phyloP scores from a whole-genome alignment of 1,140 invertebrate species.

The Vollenhovia emeryi region DNA sequence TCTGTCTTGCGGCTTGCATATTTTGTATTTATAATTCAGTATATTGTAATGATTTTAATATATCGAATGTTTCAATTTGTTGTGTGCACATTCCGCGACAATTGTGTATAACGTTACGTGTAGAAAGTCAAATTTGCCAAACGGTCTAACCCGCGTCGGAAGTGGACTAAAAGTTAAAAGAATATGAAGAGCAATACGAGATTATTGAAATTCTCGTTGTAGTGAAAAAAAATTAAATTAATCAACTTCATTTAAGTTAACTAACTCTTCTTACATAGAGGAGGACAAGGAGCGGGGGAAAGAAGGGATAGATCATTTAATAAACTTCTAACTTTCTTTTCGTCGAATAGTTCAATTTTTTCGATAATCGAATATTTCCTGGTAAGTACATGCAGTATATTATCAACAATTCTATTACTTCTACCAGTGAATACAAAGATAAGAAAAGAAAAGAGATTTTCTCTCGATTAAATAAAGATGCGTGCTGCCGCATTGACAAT shows the following conservation, averaged over 20 bases:
- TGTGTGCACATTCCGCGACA: not conserved
- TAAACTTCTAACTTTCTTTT: slow-evolving; percentile 25
- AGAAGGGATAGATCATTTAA: slow-evolving; percentile 16
- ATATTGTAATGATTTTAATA: not conserved
- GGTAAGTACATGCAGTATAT: slow-evolving; percentile 11
- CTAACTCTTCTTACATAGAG: not conserved
- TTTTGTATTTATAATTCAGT: not conserved
- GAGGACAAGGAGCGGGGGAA: not conserved
- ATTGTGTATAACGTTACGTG: not conserved
- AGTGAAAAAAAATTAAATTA: not conserved
- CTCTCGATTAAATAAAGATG: not conserved
- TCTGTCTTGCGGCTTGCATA: not conserved
- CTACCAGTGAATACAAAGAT: not conserved
- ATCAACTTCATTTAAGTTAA: not conserved
- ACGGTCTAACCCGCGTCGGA: not conserved
- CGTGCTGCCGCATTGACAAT: not conserved
- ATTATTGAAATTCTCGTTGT: not conserved
- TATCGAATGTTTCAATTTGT: not conserved
- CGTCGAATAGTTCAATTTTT: slow-evolving; percentile 21
- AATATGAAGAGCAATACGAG: not conserved
- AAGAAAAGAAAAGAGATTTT: not conserved
- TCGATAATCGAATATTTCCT: slow-evolving; percentile 10
- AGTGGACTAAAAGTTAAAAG: not conserved
- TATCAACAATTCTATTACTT: slow-evolving; percentile 10
- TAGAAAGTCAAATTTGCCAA: not conserved